Conservation (phyloP, 2,113 vertebrate genomes). For the Rallus limicola region DNA sequence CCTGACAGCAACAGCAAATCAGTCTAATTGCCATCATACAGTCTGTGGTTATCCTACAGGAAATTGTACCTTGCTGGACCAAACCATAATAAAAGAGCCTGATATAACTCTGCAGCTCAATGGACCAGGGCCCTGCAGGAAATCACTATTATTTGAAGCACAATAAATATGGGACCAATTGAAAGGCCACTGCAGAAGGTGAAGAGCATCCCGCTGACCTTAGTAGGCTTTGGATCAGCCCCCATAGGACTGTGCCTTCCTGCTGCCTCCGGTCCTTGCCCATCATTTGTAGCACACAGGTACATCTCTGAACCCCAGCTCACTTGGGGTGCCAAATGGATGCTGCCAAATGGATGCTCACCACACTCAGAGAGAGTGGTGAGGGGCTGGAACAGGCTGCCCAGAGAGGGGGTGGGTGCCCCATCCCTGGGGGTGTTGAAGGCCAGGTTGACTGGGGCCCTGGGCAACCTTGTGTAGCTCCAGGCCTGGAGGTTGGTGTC, state of each 20-base stretch:
- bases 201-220: not conserved
- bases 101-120: not conserved
- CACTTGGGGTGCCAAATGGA: not conserved
- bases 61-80: not conserved
- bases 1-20: not conserved
- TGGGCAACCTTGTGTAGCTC: too few relatives aligned
- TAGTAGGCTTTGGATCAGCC: not conserved
- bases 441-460: too few relatives aligned
- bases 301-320: not conserved
- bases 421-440: too few relatives aligned
- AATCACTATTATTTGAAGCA: not conserved
- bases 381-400: too few relatives aligned
- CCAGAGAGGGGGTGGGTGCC: too few relatives aligned
- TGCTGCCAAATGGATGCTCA: not conserved
- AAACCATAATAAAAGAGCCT: not conserved
- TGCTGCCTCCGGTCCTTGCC: not conserved
- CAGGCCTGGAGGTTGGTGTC: too few relatives aligned
- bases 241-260: accelerated
- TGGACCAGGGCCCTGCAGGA: not conserved
- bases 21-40: not conserved
- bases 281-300: accelerated
- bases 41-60: not conserved
- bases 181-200: not conserved
- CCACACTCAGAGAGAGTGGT: too few relatives aligned
- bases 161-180: not conserved